phyloP scores from a whole-genome alignment of 1,140 invertebrate species.

The Chironomus tepperi region DNA sequence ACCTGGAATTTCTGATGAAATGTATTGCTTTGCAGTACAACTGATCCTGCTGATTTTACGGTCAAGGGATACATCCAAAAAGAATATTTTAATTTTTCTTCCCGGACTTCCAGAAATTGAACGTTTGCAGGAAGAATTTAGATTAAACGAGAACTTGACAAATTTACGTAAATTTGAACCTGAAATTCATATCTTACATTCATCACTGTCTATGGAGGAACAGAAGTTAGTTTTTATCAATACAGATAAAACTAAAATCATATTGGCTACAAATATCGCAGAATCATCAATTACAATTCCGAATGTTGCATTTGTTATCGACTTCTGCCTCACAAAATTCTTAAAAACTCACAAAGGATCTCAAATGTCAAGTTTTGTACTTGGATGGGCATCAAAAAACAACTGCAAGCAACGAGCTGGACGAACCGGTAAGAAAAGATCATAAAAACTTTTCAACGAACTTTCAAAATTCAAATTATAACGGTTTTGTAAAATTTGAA shows the following conservation, averaged over 20 bases:
- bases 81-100: constrained; percentile 76
- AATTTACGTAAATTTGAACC: background rate
- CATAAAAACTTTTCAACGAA: too few species aligned
- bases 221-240: constrained; percentile 47
- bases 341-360: constrained; percentile 61
- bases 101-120: constrained; percentile 81
- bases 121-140: background rate
- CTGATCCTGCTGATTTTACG: constrained; percentile 47
- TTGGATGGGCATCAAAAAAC: constrained; percentile 81
- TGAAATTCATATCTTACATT: constrained; percentile 64
- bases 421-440: constrained; percentile 54
- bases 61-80: constrained; percentile 37
- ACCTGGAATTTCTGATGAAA: constrained; percentile 44
- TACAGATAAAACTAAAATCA: constrained; percentile 64
- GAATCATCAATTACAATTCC: constrained; percentile 92
- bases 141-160: background rate
- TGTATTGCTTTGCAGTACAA: constrained; percentile 51
- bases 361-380: constrained; percentile 68
- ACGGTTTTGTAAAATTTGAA: too few species aligned
- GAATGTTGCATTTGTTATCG: constrained; percentile 44
- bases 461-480: too few species aligned
- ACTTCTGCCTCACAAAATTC: constrained; percentile 88
- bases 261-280: constrained; percentile 92
- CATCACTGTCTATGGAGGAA: constrained; percentile 56
- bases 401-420: constrained; percentile 87